Conservation (phyloP, 2,888 invertebrate species). For the Trachelus stipa region DNA sequence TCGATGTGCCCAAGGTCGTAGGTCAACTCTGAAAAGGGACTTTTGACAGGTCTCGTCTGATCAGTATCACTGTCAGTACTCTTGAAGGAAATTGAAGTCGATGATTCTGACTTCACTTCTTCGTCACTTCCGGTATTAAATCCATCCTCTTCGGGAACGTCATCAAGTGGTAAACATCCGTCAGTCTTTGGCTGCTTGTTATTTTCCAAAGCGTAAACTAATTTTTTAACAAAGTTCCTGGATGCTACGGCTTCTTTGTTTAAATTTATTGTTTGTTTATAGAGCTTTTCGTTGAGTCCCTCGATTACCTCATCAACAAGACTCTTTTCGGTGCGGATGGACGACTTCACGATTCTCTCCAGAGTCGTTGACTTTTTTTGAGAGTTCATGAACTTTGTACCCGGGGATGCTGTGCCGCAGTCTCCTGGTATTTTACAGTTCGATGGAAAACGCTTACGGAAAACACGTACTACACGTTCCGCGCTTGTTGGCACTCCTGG, state of each 20-base stretch:
- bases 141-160: not conserved
- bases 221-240: slow-evolving; percentile 38
- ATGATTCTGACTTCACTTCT: slow-evolving; percentile 30
- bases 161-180: not conserved
- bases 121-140: slow-evolving; percentile 22
- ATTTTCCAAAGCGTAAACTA: slow-evolving; percentile 40
- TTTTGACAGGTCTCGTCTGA: not conserved
- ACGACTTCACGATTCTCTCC: slow-evolving; percentile 35
- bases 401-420: slow-evolving; percentile 12
- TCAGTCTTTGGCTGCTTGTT: not conserved
- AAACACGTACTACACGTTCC: slow-evolving; percentile 5
- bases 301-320: slow-evolving; percentile 41
- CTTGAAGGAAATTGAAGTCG: slow-evolving; percentile 37
- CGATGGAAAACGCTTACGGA: not conserved
- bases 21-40: slow-evolving; percentile 3
- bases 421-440: not conserved
- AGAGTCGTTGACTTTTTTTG: slow-evolving; percentile 38
- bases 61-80: slow-evolving; percentile 40
- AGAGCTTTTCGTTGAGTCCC: slow-evolving; percentile 35
- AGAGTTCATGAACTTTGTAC: slow-evolving; percentile 27
- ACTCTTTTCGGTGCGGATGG: slow-evolving; percentile 15
- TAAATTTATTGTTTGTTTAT: not conserved
- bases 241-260: slow-evolving; percentile 15
- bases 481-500: not conserved
- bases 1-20: not conserved